These are phyloP conservation scores for Polyommatus icarus DNA, from an alignment of 2,888 invertebrate genomes.

Conservation along the genomic window DNA sequence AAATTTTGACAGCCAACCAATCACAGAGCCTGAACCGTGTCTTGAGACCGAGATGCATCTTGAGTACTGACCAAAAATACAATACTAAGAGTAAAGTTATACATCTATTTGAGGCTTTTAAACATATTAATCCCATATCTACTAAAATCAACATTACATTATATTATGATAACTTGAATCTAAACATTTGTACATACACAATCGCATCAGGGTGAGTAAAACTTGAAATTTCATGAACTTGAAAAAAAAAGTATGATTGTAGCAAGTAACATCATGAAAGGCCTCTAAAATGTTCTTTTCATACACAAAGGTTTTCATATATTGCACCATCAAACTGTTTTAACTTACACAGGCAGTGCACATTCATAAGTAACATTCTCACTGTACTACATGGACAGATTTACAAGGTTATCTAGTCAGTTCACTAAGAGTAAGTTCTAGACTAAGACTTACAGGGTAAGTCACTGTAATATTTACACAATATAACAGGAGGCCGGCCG, in stretches of 20 bases:
- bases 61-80: no score
- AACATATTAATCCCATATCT: neutral
- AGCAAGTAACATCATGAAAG: neutral
- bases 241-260: neutral
- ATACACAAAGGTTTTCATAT: neutral
- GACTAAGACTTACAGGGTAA: neutral
- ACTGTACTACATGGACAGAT: constrained; percentile 5
- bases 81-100: neutral
- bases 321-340: neutral
- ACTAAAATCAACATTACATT: neutral
- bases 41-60: no score
- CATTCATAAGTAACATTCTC: constrained; percentile 6
- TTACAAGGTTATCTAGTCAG: constrained; percentile 3
- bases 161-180: neutral
- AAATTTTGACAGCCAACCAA: no score
- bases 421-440: neutral
- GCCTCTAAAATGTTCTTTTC: neutral
- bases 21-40: no score
- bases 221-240: neutral
- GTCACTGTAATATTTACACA: constrained; percentile 21
- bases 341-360: neutral
- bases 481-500: neutral
- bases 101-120: neutral
- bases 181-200: neutral
- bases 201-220: neutral